Base-by-base conservation (phyloP, 2,113 vertebrate genomes). In the Ictalurus furcatus region DNA sequence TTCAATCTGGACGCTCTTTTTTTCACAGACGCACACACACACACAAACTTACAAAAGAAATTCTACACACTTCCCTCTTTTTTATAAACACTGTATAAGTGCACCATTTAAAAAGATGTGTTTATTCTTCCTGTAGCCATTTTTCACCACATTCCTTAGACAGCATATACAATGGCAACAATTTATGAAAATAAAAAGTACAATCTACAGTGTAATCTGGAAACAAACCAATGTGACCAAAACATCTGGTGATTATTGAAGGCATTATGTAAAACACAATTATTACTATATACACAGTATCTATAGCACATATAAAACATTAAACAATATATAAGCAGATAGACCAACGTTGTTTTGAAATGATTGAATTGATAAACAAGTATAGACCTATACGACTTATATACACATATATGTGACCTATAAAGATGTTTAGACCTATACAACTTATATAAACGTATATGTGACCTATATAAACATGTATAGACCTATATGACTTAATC, bases 11-110 rank as follows among this genome's bases (percentile, higher is more conserved):
- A 69, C 76, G 61, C 69, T n/a, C 63, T 44, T 44, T 56, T 56
- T 71, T 21, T 40, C 34, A 40, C 71, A 74, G 11, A 8, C 7
- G 3, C 6, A 9, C 34, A 1, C 34, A 7, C 67, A 67, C 58
- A 81, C 48, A 74, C 13, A 65, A 63, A 28, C n/a, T 84, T n/a
- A 63, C 82, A 87, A 80, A 56, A 23, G 40, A 80, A 69, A 88
- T 80, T 71, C 48, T 25, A 83, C 87, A 80, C 59, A 89, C 86
- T 88, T 92, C 87, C 89, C 83, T 82, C 83, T 52, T 54, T 80
- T 56, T 44, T 74, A 69, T 21, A 85, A 81, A 52, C 28, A 87
- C 59, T 88, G 84, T 34, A 86, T 59, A 65, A 67, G 65, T 59
- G 16, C 65, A 82, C 82, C 76, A 87, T 85, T 85, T 48, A 71